A percentile compares a stretch with the other conserved stretches of the same genome.
Evolutionary conservation across 2,797 vertebrate species (phyloP).

Genomic region (Poeciliopsis gracilis): DNA sequence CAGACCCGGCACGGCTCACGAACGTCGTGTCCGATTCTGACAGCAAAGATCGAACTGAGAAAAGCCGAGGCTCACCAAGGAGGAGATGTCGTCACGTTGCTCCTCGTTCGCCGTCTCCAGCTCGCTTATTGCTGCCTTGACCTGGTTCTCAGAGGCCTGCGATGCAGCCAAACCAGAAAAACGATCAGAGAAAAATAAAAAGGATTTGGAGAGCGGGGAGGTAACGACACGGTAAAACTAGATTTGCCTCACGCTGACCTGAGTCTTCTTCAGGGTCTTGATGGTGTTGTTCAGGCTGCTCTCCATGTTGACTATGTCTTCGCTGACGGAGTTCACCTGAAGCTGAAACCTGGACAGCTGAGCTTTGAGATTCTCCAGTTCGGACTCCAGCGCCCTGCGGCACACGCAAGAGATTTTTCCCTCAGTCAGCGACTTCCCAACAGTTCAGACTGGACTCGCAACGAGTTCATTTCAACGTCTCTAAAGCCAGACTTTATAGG

Average conservation of each 20-base stretch:
- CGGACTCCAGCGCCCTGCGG: conserved; percentile 63
- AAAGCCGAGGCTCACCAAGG: conserved; percentile 41
- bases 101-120: conserved; percentile 49
- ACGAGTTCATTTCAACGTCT: neutral
- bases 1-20: neutral
- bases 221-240: neutral
- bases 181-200: neutral
- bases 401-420: neutral
- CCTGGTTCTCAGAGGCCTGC: conserved; percentile 49
- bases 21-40: neutral
- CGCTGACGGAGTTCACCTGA: conserved; percentile 61
- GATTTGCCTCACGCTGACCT: conserved; percentile 33
- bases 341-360: conserved; percentile 73
- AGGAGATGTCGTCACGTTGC: conserved; percentile 51
- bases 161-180: neutral
- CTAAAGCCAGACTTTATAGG: neutral
- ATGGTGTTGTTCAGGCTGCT: conserved; percentile 57
- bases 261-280: conserved; percentile 53
- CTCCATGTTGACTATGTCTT: conserved; percentile 67
- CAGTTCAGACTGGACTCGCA: neutral
- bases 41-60: neutral
- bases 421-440: neutral
- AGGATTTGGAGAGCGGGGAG: neutral
- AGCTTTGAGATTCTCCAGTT: conserved; percentile 73
- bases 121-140: conserved; percentile 52